A percentile compares a stretch with the other conserved stretches of the same genome.
phyloP scores from a whole-genome alignment of 2,113 vertebrate genomes.

The Crotophaga sulcirostris region DNA sequence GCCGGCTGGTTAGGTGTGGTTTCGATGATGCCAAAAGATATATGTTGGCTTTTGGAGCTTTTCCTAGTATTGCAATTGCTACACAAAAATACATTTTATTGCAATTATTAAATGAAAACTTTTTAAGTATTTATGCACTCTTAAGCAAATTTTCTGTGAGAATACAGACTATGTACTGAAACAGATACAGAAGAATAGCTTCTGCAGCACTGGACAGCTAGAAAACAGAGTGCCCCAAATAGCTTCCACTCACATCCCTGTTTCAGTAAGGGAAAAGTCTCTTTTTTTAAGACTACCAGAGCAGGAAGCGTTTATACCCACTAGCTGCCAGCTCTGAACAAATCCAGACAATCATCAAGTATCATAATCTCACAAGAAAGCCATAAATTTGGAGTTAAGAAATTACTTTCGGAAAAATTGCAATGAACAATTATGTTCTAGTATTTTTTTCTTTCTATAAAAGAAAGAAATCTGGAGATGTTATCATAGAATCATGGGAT shows the following conservation, averaged over 20 bases:
- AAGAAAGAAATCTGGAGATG: background rate
- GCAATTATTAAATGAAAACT: background rate
- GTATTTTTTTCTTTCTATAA: background rate
- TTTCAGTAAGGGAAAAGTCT: background rate
- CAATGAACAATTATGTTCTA: background rate
- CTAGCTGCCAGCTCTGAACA: background rate
- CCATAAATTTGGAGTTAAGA: background rate
- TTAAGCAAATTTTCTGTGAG: background rate
- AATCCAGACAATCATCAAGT: background rate
- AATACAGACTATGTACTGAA: rapidly evolving
- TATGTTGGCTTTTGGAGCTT: background rate
- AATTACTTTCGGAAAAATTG: background rate
- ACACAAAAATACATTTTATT: background rate
- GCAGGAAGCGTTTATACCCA: background rate
- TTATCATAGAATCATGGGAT: no score
- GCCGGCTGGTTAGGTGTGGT: background rate
- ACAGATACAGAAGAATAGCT: background rate
- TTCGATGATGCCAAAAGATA: background rate
- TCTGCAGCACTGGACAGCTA: background rate
- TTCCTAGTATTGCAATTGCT: background rate
- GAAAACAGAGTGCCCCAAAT: background rate
- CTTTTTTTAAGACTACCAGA: background rate
- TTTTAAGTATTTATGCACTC: background rate
- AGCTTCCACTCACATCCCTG: background rate
- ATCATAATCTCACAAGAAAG: background rate